Percentiles rank a stretch among this genome's conserved stretches.
Conservation (phyloP, 2,797 vertebrate species). For the Diplodus sargus region DNA sequence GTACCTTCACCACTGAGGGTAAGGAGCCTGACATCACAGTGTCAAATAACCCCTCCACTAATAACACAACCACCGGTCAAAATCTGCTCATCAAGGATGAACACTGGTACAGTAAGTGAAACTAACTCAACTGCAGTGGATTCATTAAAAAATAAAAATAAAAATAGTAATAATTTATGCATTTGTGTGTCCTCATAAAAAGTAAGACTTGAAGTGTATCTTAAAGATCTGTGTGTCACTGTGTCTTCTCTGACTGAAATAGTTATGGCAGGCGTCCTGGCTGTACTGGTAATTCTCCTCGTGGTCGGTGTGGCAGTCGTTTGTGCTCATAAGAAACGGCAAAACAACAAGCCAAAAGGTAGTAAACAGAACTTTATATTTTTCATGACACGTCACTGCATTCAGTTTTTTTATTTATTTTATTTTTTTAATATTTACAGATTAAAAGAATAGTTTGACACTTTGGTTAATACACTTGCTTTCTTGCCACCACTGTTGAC, state of each 20-base stretch:
- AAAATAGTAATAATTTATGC: background rate
- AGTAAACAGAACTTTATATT: background rate
- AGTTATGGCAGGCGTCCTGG: conserved; percentile 1
- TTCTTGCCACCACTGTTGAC: background rate
- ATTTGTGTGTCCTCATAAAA: background rate
- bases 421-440: background rate
- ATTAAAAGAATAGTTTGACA: background rate
- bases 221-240: background rate
- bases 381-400: background rate
- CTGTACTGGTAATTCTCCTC: conserved; percentile 43
- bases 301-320: conserved; percentile 24
- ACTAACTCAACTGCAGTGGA: conserved; percentile 7
- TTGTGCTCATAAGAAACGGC: conserved; percentile 46
- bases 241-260: background rate
- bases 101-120: conserved; percentile 59
- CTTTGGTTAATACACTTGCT: background rate
- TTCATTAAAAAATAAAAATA: background rate
- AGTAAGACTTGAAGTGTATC: background rate
- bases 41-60: conserved; percentile 32
- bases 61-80: conserved; percentile 26
- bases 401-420: too few species aligned
- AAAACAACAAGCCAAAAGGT: conserved; percentile 35
- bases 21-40: conserved; percentile 41
- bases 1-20: conserved; percentile 16
- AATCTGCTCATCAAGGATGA: accelerated